Base-by-base conservation (phyloP, 2,888 invertebrate genomes). In the Teleogryllus oceanicus region DNA sequence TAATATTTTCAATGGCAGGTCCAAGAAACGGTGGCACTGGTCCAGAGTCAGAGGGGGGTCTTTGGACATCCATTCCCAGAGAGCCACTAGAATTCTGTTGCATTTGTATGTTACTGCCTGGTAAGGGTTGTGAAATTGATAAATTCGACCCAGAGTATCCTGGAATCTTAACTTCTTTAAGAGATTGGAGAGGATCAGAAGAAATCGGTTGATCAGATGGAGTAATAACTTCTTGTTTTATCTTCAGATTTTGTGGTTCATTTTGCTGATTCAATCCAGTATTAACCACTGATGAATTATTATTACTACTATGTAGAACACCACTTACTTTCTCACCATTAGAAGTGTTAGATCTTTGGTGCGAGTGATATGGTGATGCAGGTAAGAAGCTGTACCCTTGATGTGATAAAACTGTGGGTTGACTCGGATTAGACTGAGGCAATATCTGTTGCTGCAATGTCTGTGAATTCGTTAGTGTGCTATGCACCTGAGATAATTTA, bases 91-190 rank as follows among this genome's bases (percentile, higher is more conserved):
- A 24, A 78, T 50, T 75, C 12, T 78, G 62, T 16, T 76, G 76
- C 18, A 79, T 75, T 24, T 37, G 79, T 20, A 80, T 50, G 75
- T 78, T 84, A 11, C 83, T 84, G 11, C 84, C 84, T 51, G 84
- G 82, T 79, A 85, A 82, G 37, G 85, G 84, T 77, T 85, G 85
- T 21, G 85, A 84, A 18, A 84, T 84, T n/a, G 85, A 84, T 49
- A 85, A 83, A 78, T 77, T 82, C 12, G 86, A 84, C 62, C 90
- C 90, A 76, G 91, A 89, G 81, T 91, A 92, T 62, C 93, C 93
- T 74, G 93, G 93, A 12, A 94, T 93, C 89, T 94, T 94, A 0
- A 94, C 94, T 86, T 94, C 94, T 85, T 94, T 93, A 12, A 94
- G 87, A 83, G 93, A 93, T 85, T 94, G 94, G 82, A 94, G 85